Conservation (phyloP, 2,888 invertebrate species). For the Disparrhopalites patrizii region DNA sequence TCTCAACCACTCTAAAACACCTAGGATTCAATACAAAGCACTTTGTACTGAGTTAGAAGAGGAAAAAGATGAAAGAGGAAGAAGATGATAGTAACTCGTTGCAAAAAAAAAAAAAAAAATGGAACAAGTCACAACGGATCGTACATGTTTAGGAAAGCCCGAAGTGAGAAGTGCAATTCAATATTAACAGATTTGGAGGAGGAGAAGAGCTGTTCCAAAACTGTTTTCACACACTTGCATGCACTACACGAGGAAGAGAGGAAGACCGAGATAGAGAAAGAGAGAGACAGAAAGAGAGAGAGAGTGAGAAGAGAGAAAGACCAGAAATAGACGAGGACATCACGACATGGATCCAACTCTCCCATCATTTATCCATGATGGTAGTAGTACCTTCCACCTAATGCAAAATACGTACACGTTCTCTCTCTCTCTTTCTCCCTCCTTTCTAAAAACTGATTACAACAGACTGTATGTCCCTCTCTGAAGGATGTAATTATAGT, state of each 20-base stretch:
- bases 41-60: no score
- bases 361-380: slow-evolving; percentile 3
- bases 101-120: slow-evolving; percentile 5
- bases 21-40: no score
- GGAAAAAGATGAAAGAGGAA: background rate
- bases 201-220: slow-evolving; percentile 4
- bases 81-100: background rate
- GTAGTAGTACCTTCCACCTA: no score
- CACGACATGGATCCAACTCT: slow-evolving; percentile 5
- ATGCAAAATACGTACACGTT: no score
- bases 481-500: no score
- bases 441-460: no score
- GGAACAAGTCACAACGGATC: slow-evolving; percentile 13
- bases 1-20: no score
- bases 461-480: no score
- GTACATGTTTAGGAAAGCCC: background rate
- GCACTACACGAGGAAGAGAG: no score
- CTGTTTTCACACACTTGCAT: no score
- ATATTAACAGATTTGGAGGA: slow-evolving; percentile 4
- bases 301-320: background rate
- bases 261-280: background rate
- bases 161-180: slow-evolving; percentile 17
- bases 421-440: no score
- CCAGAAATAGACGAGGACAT: slow-evolving; percentile 27
- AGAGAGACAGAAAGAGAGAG: background rate